These are phyloP conservation scores for Nyctereutes procyonoides DNA, from an alignment of 2,113 vertebrate genomes.

Conservation along the genomic window DNA sequence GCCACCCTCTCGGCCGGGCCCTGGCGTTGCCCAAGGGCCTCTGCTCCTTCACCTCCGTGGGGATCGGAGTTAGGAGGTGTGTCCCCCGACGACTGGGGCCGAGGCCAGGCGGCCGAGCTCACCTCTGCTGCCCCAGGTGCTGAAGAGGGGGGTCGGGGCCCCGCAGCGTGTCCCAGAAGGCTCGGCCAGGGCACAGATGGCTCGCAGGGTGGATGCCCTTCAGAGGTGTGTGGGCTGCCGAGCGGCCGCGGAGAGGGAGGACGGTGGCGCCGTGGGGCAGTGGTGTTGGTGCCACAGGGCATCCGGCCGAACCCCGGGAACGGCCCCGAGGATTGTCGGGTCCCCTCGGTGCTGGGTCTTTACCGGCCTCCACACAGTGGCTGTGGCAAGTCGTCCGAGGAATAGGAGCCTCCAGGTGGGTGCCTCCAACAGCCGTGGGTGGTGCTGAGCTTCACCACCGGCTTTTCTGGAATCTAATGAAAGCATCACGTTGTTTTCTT, in stretches of 20 bases:
- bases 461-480: neutral
- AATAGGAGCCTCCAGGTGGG: rapidly evolving
- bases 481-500: neutral
- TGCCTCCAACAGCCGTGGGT: neutral
- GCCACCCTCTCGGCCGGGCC: rapidly evolving
- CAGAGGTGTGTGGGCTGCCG: no score
- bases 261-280: no score
- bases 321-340: no score
- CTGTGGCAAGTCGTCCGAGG: neutral
- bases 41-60: rapidly evolving
- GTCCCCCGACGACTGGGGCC: rapidly evolving
- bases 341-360: no score
- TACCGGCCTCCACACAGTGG: no score
- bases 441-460: rapidly evolving
- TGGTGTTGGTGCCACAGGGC: no score
- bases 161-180: neutral
- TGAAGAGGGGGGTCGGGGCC: neutral
- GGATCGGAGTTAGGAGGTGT: rapidly evolving
- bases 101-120: neutral
- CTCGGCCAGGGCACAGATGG: no score
- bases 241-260: no score
- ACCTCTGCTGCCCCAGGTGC: neutral
- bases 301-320: no score
- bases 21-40: rapidly evolving
- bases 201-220: no score